Percentiles rank a stretch among this genome's conserved stretches.
Conservation (phyloP, 2,797 vertebrate genomes). For the Fistularia commersonii region DNA sequence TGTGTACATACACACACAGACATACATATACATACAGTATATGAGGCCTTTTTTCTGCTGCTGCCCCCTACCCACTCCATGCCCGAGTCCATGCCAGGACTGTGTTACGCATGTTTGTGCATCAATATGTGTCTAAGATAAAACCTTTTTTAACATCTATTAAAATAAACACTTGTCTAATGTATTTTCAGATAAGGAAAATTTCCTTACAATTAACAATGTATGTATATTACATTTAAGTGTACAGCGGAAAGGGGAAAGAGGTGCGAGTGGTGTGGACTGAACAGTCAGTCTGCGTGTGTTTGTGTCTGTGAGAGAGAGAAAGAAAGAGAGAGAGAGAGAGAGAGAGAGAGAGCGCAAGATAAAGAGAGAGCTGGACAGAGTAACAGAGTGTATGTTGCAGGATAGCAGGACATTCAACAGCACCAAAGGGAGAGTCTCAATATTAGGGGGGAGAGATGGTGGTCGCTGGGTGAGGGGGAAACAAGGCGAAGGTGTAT, state of each 20-base stretch:
- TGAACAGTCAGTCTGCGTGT: not conserved
- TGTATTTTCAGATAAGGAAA: conserved; percentile 46
- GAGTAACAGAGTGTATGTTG: conserved; percentile 14
- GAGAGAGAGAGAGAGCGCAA: too few species aligned
- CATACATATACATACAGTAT: conserved; percentile 27
- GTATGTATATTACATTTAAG: conserved; percentile 56
- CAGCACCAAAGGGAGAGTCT: conserved; percentile 78
- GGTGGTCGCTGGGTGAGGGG: conserved; percentile 48
- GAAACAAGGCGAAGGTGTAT: conserved; percentile 81
- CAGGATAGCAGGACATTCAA: conserved; percentile 65
- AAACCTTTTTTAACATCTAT: conserved; percentile 39
- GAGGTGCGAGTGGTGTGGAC: not conserved
- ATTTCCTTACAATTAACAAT: conserved; percentile 46
- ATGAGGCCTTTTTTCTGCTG: conserved; percentile 26
- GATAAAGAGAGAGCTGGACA: not conserved
- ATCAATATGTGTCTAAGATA: conserved; percentile 36
- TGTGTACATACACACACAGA: too few species aligned
- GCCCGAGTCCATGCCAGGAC: conserved; percentile 37
- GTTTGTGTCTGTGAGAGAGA: not conserved
- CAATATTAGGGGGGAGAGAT: conserved; percentile 28
- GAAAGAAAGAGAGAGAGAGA: conserved; percentile 11
- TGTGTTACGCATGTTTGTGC: conserved; percentile 30
- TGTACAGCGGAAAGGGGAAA: conserved; percentile 34
- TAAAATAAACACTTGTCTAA: conserved; percentile 57
- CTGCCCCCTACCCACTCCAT: conserved; percentile 22